Evolutionary conservation across 2,113 vertebrate genomes (phyloP).

Genomic region (Bos javanicus): DNA sequence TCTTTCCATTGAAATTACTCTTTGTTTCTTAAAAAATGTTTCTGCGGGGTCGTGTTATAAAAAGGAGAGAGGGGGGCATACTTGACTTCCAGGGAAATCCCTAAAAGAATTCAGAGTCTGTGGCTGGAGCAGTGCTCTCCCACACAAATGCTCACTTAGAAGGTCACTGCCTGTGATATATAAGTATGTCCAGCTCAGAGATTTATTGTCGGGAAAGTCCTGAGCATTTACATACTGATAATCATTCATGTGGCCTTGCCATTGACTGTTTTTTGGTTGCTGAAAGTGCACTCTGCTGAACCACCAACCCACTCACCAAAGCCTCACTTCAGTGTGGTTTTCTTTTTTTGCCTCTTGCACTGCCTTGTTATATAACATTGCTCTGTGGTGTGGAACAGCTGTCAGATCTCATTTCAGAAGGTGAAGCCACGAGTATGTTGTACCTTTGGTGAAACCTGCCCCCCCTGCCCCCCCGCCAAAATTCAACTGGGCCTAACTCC

Average conservation of each 20-base stretch:
- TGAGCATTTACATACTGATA: background rate
- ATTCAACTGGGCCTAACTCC: background rate
- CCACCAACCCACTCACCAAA: background rate
- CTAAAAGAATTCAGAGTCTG: background rate
- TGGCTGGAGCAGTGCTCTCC: background rate
- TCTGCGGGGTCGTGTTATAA: background rate
- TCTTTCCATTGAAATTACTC: slow-evolving; percentile 33
- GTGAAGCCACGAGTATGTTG: background rate
- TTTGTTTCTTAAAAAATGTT: slow-evolving; percentile 45
- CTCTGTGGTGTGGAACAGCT: slow-evolving; percentile 7
- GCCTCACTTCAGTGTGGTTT: slow-evolving; percentile 23
- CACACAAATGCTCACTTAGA: slow-evolving; percentile 6
- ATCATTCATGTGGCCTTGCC: background rate
- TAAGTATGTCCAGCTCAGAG: background rate
- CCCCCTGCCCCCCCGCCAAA: background rate
- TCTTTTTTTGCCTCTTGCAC: slow-evolving; percentile 31
- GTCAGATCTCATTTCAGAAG: slow-evolving; percentile 34
- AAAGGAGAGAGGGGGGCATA: background rate
- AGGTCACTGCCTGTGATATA: slow-evolving; percentile 5
- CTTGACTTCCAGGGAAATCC: slow-evolving; percentile 34
- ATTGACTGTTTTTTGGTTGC: background rate
- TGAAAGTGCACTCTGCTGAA: background rate
- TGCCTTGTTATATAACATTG: slow-evolving; percentile 56
- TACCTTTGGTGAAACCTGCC: background rate
- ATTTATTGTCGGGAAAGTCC: background rate